Evolutionary conservation across 2,113 vertebrate species (phyloP).

Genomic region (Struthidea cinerea): DNA sequence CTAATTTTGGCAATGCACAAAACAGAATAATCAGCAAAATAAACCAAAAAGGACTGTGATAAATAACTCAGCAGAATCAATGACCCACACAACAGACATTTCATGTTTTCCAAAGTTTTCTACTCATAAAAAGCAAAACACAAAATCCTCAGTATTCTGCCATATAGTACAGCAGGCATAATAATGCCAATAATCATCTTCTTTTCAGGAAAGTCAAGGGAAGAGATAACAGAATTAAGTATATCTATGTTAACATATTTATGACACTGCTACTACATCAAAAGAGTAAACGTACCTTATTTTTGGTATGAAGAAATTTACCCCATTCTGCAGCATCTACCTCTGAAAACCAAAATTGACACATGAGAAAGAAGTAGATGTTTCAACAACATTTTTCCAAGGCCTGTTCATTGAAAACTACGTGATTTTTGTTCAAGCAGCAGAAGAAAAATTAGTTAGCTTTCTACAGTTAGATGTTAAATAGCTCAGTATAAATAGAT

Average conservation of each 20-base stretch:
- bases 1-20: background rate
- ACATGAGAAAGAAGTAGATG: background rate
- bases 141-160: background rate
- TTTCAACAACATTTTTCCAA: background rate
- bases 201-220: background rate
- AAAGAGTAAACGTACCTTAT: constrained; percentile 80
- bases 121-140: background rate
- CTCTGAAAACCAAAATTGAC: constrained; percentile 76
- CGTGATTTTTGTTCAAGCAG: background rate
- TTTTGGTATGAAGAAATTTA: constrained; percentile 98
- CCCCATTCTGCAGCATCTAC: constrained; percentile 96
- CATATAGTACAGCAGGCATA: background rate
- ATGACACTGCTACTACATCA: background rate
- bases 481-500: background rate
- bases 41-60: background rate
- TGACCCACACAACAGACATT: background rate
- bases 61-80: background rate
- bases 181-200: background rate
- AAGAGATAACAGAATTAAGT: background rate
- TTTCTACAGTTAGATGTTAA: background rate
- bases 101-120: background rate
- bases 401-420: background rate
- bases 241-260: background rate
- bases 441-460: background rate
- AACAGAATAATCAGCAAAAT: background rate